Base-by-base conservation (phyloP, 2,797 vertebrate species). In the Antrozous pallidus region DNA sequence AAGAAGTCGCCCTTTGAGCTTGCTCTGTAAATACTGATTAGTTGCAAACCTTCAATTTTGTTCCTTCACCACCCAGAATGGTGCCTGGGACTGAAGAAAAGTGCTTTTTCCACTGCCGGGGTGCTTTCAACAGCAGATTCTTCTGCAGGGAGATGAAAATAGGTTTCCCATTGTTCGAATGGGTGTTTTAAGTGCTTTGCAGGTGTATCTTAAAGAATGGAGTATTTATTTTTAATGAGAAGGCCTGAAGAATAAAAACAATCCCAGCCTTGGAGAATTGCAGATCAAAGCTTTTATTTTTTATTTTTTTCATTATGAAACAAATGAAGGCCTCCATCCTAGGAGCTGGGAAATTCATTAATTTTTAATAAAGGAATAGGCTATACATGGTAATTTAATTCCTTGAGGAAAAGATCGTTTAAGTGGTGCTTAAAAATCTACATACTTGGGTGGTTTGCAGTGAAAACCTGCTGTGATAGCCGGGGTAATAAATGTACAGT, bases 191-290 rank as follows among this genome's bases (percentile, higher is more conserved):
- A 97, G 97, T 97, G 96, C 97, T 96, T 95, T 93, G 93, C 97
- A 97, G 97, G 98, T 98, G 96, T 97, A 31, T 98, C 97, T 96
- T 96, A 92, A 97, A 98, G 98, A 98, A 94, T 96, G 95, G 94
- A 97, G 96, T 96, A 96, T 97, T 98, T 98, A 98, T 98, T 98
- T 98, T 98, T 98, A 98, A 98, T 98, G 97, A 98, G 98, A 97
- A 96, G 98, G 98, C 97, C 96, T 97, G 96, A 98, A 97, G 97
- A 97, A 98, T 98, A 97, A 98, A 98, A 98, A 98, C 94, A 97
- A 95, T 96, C 89, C 88, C 95, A 95, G 96, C 96, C 97, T 97
- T 97, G 95, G 97, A 98, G 97, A 97, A 98, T 95, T 97, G 97
- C 82, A 95, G 97, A 98, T 98, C 97, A 98, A 98, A 98, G 98